Base-by-base conservation (phyloP, 1,140 invertebrate species). In the Ceratosolen solmsi region DNA sequence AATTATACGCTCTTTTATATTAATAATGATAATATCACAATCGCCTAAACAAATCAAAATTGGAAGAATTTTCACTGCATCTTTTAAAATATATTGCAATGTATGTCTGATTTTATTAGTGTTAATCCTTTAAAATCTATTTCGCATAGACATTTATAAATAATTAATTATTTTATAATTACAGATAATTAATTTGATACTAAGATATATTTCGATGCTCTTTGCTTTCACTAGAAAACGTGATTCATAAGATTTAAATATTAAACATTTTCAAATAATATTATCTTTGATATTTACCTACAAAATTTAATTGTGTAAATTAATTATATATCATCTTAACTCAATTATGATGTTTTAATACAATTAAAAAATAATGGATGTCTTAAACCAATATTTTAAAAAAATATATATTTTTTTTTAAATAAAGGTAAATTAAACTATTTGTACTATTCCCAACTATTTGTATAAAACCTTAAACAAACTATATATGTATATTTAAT, bases 201-300 rank as follows among this genome's bases (percentile, higher is more conserved):
- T 22, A 30, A 71, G 79, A 36, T 80, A 74, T 49, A 73, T 73
- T 46, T 80, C 78, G 0, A 49, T 80, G 51, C 78, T 80, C 7
- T 7, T 80, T 41, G 78, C 78, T 79, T 49, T 49, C 1, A 27
- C 70, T 72, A n/a, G 51, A 56, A 56, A 22, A 56, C 5, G 20
- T 56, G n/a, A 20, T 22, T 22, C n/a, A n/a, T 56, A 56, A 56
- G 1, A n/a, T n/a, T 56, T 56, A 4, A n/a, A 56, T 56, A 56
- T 3, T 56, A 30, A 30, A 17, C 15, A 63, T n/a, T n/a, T n/a
- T n/a, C n/a, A n/a, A n/a, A n/a, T n/a, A n/a, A n/a, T n/a, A n/a
- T n/a, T n/a, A n/a, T n/a, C n/a, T n/a, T n/a, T n/a, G n/a, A n/a
- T n/a, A n/a, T n/a, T n/a, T n/a, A n/a, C n/a, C n/a, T n/a, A n/a